phyloP scores from a whole-genome alignment of 1,140 invertebrate species.

The Drosophila nannoptera region DNA sequence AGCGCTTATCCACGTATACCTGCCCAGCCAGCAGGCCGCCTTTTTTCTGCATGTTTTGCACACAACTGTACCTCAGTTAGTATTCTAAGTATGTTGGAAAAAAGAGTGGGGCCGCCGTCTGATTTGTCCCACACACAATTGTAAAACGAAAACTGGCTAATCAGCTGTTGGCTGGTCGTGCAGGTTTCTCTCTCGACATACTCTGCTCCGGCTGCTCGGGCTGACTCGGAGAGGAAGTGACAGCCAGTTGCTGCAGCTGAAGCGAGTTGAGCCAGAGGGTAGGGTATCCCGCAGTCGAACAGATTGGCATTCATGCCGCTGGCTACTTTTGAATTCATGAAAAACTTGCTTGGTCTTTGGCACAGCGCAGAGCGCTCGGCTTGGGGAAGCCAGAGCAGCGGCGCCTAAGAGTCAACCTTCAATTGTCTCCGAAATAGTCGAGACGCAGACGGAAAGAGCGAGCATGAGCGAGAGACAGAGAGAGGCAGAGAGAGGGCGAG shows the following conservation, averaged over 20 bases:
- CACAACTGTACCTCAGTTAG: conserved; percentile 70
- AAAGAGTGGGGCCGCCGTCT: conserved; percentile 21
- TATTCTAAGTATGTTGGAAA: conserved; percentile 68
- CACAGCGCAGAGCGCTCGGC: conserved; percentile 21
- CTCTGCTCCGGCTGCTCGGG: background rate
- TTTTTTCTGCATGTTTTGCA: conserved; percentile 11
- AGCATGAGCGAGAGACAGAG: conserved; percentile 1
- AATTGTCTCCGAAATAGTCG: conserved; percentile 20
- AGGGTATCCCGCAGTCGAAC: conserved; percentile 13
- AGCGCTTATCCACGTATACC: background rate
- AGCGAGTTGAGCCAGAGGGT: too few species aligned
- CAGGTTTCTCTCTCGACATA: conserved; percentile 52
- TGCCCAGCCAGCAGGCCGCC: background rate
- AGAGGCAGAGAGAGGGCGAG: background rate
- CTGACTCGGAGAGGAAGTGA: too few species aligned
- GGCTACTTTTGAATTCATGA: conserved; percentile 30
- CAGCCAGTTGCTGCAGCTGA: too few species aligned
- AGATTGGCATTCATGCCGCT: conserved; percentile 13
- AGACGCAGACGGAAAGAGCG: background rate
- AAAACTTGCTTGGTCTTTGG: conserved; percentile 65
- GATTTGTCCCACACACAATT: conserved; percentile 45
- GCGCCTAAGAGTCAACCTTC: conserved; percentile 44
- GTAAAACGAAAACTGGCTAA: conserved; percentile 67
- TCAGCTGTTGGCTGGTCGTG: conserved; percentile 71
- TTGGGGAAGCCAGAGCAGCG: conserved; percentile 39